Base-by-base conservation (phyloP, 2,888 invertebrate species). In the Amblyteles armatorius region DNA sequence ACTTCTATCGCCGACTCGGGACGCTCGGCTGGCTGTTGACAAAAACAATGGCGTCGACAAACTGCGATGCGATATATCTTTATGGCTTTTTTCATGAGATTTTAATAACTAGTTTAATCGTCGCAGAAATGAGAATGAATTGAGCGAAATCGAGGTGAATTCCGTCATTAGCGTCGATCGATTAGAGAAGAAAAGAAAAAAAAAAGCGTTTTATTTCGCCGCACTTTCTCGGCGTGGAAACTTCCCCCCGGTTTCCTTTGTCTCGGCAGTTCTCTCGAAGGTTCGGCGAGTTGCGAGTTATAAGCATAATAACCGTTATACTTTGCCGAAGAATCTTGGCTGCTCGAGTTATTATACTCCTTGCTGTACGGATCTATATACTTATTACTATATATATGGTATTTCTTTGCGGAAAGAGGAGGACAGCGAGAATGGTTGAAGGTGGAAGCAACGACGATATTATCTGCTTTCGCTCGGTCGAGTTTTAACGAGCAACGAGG, bases 401-500 rank as follows among this genome's bases (percentile, higher is more conserved):
- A 44, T 44, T 44, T 40, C 57, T 19, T 33, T 16, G 72, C 26
- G 72, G 57, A 73, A 13, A 26, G 74, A 63, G 60, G 40, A 55
- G 29, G n/a, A 68, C 52, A 22, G n/a, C 36, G 9, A 55, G 78
- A 79, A 44, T 57, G 19, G 19, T 26, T 50, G 11, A 65, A 72
- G 72, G 68, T 63, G 48, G 63, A 65, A 40, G 69, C 68, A 60
- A 63, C 48, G 52, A 40, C 72, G 84, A 81, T 81, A 69, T 73
- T 76, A 81, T 84, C 73, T 69, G 84, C 73, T 84, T 73, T 84
- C 84, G 73, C 74, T 84, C 78, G 74, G 78, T 79, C 78, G 74
- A 79, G 68, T 82, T 84, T 84, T 84, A 81, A 84, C 78, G 84
- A 84, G 80, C 55, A 71, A 63, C 60, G 16, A 33, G 50, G 67